Evolutionary conservation across 2,888 invertebrate genomes (phyloP).

Genomic region (Chalcis sispes): DNA sequence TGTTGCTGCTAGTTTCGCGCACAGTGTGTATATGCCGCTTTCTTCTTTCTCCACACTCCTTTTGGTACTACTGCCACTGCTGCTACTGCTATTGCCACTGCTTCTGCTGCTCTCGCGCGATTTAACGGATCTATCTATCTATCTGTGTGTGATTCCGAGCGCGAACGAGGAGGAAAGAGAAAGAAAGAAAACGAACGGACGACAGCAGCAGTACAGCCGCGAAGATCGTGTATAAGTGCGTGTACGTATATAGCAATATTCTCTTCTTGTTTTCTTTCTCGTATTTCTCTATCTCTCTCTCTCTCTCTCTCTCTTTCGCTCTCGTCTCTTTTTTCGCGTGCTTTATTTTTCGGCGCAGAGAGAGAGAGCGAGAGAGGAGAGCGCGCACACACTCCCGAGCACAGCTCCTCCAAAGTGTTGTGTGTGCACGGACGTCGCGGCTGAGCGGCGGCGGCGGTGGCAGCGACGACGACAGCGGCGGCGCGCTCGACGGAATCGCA

Average conservation of each 20-base stretch:
- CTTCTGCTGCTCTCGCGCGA: background rate
- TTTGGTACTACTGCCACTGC: background rate
- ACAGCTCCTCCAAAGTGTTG: too few species aligned
- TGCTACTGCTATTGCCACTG: background rate
- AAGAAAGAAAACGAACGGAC: background rate
- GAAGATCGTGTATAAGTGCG: too few species aligned
- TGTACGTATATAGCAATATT: too few species aligned
- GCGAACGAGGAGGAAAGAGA: slow-evolving; percentile 1
- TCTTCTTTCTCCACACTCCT: background rate
- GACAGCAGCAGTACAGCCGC: background rate
- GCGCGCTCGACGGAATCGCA: background rate
- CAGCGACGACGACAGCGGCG: background rate
- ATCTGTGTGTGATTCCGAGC: background rate
- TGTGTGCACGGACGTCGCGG: too few species aligned
- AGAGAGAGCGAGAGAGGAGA: too few species aligned
- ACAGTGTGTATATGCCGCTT: background rate
- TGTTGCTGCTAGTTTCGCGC: background rate
- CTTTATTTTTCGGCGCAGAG: too few species aligned
- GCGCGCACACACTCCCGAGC: too few species aligned
- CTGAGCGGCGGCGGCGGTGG: too few species aligned
- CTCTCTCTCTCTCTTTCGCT: too few species aligned
- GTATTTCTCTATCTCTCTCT: background rate
- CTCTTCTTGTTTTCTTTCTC: background rate
- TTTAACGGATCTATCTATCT: too few species aligned
- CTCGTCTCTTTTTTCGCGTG: too few species aligned